Percentiles rank a stretch among this genome's conserved stretches.
phyloP scores from a whole-genome alignment of 2,797 vertebrate genomes.

The Lutra lutra region DNA sequence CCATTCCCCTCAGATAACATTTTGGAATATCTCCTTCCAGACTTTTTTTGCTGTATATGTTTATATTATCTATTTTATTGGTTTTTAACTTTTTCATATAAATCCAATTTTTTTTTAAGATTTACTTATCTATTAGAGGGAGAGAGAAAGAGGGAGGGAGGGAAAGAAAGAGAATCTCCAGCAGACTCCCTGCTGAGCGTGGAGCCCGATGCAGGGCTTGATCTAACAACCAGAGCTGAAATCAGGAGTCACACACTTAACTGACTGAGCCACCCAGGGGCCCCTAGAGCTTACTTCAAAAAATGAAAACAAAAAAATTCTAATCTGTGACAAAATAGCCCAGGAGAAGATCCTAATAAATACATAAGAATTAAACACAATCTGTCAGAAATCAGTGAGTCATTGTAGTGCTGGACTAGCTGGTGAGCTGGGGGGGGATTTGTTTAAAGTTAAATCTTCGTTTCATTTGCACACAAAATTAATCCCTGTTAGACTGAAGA shows the following conservation, averaged over 20 bases:
- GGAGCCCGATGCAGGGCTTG: neutral
- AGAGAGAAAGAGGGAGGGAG: neutral
- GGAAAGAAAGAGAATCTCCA: neutral
- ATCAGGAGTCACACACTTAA: too few species aligned
- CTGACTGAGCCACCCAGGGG: too few species aligned
- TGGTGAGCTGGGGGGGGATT: neutral
- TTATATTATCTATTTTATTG: neutral
- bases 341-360: conserved; percentile 10
- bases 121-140: neutral
- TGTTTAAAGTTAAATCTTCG: neutral
- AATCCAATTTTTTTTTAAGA: neutral
- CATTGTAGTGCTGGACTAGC: neutral
- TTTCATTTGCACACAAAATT: conserved; percentile 19
- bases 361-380: conserved; percentile 19
- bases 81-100: neutral
- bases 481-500: conserved; percentile 23
- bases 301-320: neutral
- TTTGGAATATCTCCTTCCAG: neutral
- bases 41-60: neutral
- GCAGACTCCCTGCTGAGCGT: neutral
- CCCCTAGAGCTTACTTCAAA: too few species aligned
- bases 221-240: neutral
- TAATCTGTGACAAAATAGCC: conserved; percentile 5
- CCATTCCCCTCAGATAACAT: neutral
- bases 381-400: neutral